Evolutionary conservation across 2,888 invertebrate genomes (phyloP), one percentile per base, ranked within the genome.

Genomic region (Aphidoletes aphidimyza): DNA sequence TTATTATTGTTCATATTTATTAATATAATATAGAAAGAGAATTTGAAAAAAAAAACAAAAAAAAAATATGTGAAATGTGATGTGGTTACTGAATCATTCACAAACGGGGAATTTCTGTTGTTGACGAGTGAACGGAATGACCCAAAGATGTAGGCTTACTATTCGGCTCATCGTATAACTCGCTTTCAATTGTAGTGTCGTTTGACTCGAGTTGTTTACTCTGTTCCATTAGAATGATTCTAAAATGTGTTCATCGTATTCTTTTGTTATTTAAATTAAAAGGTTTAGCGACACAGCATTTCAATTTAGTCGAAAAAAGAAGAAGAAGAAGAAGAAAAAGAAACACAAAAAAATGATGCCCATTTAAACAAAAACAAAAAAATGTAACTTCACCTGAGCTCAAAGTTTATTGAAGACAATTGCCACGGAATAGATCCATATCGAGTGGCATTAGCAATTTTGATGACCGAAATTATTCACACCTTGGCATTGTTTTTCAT

Each of bases 191-290:
- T 17, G 47, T 47, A n/a, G n/a, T n/a, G n/a, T n/a, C n/a, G n/a
- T n/a, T n/a, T n/a, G n/a, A n/a, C n/a, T n/a, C n/a, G n/a, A n/a
- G 54, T 54, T 54, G 54, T 54, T 54, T 54, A 54, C 22, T 54
- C 11, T 54, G 26, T 26, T 54, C 22, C 54, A 54, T 54, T 54
- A 22, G 22, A 54, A 22, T 22, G 5, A 54, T 54, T 54, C 22
- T 54, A 26, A 54, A 22, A 19, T 26, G 17, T 49, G 49, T 54
- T 54, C 19, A 54, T 26, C 54, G 54, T 54, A 22, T 54, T 54
- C 22, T 26, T 54, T 22, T 54, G 54, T 54, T 11, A 54, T 54
- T 54, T 26, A 54, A 54, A 54, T 54, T 22, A 54, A 54, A 11
- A n/a, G 54, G 22, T 26, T 22, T 22, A 54, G 22, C 54, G 22